Percentiles rank a stretch among this genome's conserved stretches.
phyloP scores from a whole-genome alignment of 2,888 invertebrate genomes.

The Argynnis bischoffii region DNA sequence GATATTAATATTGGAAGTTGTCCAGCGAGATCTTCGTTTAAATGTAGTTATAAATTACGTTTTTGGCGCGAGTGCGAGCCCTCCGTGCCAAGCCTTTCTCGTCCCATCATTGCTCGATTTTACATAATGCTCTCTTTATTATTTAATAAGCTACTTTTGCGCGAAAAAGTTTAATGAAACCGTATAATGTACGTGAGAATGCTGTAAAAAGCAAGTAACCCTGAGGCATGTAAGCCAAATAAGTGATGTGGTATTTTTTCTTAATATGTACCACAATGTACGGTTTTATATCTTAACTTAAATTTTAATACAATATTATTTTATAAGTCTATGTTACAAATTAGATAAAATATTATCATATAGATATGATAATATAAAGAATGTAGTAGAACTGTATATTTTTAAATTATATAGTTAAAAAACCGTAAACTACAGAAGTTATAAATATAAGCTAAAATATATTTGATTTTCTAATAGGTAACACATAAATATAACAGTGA shows the following conservation, averaged over 20 bases:
- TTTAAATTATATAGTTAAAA: too few species aligned
- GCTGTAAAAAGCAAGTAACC: conserved; percentile 26
- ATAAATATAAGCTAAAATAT: too few species aligned
- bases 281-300: too few species aligned
- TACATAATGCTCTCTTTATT: conserved; percentile 43
- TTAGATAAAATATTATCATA: too few species aligned
- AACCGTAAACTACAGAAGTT: too few species aligned
- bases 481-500: too few species aligned
- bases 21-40: conserved; percentile 61
- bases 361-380: too few species aligned
- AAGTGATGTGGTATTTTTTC: conserved; percentile 15
- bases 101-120: conserved; percentile 42
- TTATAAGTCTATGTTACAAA: too few species aligned
- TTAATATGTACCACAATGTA: background rate
- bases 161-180: conserved; percentile 39
- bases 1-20: conserved; percentile 76
- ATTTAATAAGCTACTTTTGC: conserved; percentile 44
- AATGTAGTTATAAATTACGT: conserved; percentile 78
- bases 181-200: conserved; percentile 34
- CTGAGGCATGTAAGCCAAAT: conserved; percentile 26
- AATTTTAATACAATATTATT: too few species aligned
- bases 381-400: too few species aligned
- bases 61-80: conserved; percentile 57
- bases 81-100: conserved; percentile 45
- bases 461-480: too few species aligned